Base-by-base conservation (phyloP, 2,113 vertebrate genomes). In the Mus spicilegus region DNA sequence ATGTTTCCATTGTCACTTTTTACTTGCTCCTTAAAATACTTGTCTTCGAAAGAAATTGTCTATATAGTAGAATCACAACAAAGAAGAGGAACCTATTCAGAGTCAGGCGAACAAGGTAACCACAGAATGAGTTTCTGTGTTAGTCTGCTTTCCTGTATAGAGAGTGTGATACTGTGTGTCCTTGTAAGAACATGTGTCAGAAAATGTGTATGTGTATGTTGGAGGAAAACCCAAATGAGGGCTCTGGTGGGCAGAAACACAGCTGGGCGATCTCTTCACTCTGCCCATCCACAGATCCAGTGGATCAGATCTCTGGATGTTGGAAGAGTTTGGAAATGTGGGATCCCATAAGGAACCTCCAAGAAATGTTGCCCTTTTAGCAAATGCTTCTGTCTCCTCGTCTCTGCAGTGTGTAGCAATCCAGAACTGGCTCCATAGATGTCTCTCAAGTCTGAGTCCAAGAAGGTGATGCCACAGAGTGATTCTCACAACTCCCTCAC, bases 1-100 rank as follows among this genome's bases (percentile, higher is more conserved):
- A 86, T 94, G 89, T 91, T 95, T 85, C 77, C 80, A 56, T 87
- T 96, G 84, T 96, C 87, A 78, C 96, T 97, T 92, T 96, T 92
- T n/a, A 0, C 96, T 93, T 70, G 13, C 2, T 76, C 81, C 91
- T 93, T 93, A 0, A 96, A 97, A 96, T 94, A 92, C 94, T 36
- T 73, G 36, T 69, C 82, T 95, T 91, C 95, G 75, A 94, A 6
- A 33, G 24, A 81, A 86, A 93, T 92, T 63, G 39, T 92, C 78
- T 77, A 2, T 63, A 17, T 26, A n/a, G 87, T 67, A 63, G 93
- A 98, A 95, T 96, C 89, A 78, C 67, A 91, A 65, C 72, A 76
- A 93, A 84, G 82, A 97, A 12, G 1, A 54, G 46, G 67, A 90
- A 67, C 12, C 36, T 65, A 46, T 12, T 91, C 72, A 80, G 49